Evolutionary conservation across 2,113 vertebrate species (phyloP).

Genomic region (Sturnira hondurensis): DNA sequence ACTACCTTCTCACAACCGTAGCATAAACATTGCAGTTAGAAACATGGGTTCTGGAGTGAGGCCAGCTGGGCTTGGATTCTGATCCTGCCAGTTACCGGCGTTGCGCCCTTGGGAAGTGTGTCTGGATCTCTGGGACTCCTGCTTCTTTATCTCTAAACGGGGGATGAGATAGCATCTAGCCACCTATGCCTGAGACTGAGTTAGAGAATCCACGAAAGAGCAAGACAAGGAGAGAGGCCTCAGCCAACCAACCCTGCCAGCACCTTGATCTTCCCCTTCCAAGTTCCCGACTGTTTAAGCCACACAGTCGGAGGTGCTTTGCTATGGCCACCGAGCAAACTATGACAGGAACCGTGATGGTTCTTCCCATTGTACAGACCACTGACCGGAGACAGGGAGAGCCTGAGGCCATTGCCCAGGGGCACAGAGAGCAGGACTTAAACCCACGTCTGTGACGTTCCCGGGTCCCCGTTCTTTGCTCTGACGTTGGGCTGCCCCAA

Average conservation of each 20-base stretch:
- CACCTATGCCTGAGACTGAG: background rate
- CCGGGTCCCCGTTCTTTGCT: background rate
- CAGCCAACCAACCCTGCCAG: background rate
- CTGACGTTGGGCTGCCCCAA: background rate
- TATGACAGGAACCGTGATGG: too few species aligned
- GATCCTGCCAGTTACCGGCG: background rate
- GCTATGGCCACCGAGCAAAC: background rate
- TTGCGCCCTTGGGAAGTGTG: background rate
- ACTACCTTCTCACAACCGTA: background rate
- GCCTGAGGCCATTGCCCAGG: background rate
- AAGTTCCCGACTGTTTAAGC: background rate
- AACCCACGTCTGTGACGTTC: background rate
- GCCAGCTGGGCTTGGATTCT: background rate
- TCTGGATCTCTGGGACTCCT: background rate
- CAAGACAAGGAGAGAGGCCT: background rate
- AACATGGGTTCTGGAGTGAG: background rate
- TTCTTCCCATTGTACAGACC: fast-evolving
- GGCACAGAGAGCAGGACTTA: background rate
- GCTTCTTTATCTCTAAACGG: background rate
- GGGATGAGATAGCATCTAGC: background rate
- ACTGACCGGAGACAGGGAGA: background rate
- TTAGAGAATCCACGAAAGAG: background rate
- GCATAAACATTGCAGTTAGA: background rate
- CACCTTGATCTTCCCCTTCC: background rate
- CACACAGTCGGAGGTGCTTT: background rate